phyloP scores from a whole-genome alignment of 1,140 invertebrate genomes.

The Nebria ingens region DNA sequence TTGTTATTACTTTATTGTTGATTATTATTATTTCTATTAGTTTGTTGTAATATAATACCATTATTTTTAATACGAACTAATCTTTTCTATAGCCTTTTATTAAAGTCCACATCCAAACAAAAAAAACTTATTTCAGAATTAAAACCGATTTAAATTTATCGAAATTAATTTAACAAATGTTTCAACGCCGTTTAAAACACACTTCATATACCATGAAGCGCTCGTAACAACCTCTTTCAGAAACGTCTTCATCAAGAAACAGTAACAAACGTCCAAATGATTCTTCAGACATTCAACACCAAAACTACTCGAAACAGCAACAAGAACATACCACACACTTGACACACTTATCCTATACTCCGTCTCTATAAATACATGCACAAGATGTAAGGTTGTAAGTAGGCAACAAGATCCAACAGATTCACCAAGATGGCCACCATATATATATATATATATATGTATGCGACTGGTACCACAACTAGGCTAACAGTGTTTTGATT shows the following conservation, averaged over 20 bases:
- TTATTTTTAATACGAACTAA: slow-evolving; percentile 28
- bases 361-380: too few species aligned
- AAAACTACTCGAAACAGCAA: too few species aligned
- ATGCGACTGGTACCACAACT: too few species aligned
- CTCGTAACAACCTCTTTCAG: not conserved
- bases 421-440: too few species aligned
- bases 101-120: not conserved
- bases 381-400: too few species aligned
- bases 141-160: not conserved
- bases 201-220: not conserved
- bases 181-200: not conserved
- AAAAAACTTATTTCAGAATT: not conserved
- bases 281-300: too few species aligned
- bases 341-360: too few species aligned
- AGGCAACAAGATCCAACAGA: too few species aligned
- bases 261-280: too few species aligned
- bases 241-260: not conserved
- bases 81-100: not conserved
- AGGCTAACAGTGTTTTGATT: too few species aligned
- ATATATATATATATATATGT: too few species aligned
- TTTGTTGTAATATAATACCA: slow-evolving; percentile 33
- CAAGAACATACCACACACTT: too few species aligned
- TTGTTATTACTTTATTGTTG: slow-evolving; percentile 35
- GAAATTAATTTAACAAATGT: not conserved
- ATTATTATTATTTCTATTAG: slow-evolving; percentile 30